A percentile compares a stretch with the other conserved stretches of the same genome.
Conservation (phyloP, 1,140 invertebrate genomes). For the Drosophila triauraria region DNA sequence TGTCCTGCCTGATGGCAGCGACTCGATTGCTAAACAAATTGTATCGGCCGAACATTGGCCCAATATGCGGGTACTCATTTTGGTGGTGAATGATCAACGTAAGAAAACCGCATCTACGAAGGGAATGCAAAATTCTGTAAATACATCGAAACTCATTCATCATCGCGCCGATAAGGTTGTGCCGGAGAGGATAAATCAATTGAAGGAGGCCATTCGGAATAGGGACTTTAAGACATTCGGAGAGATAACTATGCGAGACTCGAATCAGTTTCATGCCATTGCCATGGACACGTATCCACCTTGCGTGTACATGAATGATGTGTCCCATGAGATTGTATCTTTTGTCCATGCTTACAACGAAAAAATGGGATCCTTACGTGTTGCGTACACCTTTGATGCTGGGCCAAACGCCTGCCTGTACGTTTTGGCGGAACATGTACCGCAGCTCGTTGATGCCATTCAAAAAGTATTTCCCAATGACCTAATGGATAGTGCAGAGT, state of each 20-base stretch:
- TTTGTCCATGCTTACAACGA: constrained; percentile 94
- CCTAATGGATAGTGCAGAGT: constrained; percentile 85
- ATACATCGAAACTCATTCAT: constrained; percentile 94
- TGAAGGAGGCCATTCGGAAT: constrained; percentile 89
- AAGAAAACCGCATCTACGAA: constrained; percentile 95
- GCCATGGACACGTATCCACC: constrained; percentile 98
- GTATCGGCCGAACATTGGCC: constrained; percentile 93
- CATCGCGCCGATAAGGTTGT: constrained; percentile 91
- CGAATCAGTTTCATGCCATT: constrained; percentile 98
- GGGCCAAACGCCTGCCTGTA: constrained; percentile 98
- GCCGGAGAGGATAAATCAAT: constrained; percentile 88
- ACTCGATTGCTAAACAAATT: constrained; percentile 93
- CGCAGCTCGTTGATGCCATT: constrained; percentile 88
- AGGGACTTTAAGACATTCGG: constrained; percentile 96
- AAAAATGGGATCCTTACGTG: constrained; percentile 87
- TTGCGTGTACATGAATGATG: constrained; percentile 95
- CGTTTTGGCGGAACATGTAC: constrained; percentile 91
- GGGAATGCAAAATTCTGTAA: constrained; percentile 94
- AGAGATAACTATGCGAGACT: constrained; percentile 98
- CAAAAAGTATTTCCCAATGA: constrained; percentile 90
- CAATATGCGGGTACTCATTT: constrained; percentile 94
- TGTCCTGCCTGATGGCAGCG: constrained; percentile 88
- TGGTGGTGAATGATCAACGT: constrained; percentile 94
- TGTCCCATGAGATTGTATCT: constrained; percentile 92
- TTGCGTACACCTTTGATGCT: constrained; percentile 98